A percentile compares a stretch with the other conserved stretches of the same genome.
Evolutionary conservation across 2,888 invertebrate species (phyloP).

Genomic region (Aromia moschata): DNA sequence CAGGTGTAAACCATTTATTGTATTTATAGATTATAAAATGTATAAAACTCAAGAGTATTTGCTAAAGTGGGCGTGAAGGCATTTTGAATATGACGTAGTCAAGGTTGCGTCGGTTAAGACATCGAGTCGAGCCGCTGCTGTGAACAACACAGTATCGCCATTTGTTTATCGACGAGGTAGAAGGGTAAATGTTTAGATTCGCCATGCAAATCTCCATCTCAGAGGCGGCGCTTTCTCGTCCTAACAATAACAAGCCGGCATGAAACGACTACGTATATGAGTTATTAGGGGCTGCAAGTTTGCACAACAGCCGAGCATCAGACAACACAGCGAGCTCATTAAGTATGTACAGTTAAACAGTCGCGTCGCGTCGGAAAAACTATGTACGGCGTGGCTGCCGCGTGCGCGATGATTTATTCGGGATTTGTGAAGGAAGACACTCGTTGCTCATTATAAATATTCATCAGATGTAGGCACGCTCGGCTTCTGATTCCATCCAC

Average conservation of each 20-base stretch:
- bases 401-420: neutral
- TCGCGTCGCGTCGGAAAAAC: too few species aligned
- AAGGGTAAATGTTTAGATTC: constrained; percentile 37
- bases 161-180: constrained; percentile 35
- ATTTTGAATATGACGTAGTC: neutral
- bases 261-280: constrained; percentile 14
- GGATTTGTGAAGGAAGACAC: neutral
- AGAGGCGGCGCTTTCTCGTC: constrained; percentile 6
- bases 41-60: too few species aligned
- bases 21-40: too few species aligned
- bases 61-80: too few species aligned
- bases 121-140: neutral
- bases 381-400: neutral
- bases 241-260: constrained; percentile 14
- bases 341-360: neutral
- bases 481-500: too few species aligned
- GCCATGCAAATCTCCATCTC: constrained; percentile 39
- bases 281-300: constrained; percentile 10
- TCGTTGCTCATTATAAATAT: neutral
- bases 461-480: too few species aligned
- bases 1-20: too few species aligned
- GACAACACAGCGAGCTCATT: constrained; percentile 8
- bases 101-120: neutral
- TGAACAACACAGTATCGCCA: constrained; percentile 25
- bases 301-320: constrained; percentile 2